Evolutionary conservation across 2,113 vertebrate genomes (phyloP).

Genomic region (Microtus ochrogaster): DNA sequence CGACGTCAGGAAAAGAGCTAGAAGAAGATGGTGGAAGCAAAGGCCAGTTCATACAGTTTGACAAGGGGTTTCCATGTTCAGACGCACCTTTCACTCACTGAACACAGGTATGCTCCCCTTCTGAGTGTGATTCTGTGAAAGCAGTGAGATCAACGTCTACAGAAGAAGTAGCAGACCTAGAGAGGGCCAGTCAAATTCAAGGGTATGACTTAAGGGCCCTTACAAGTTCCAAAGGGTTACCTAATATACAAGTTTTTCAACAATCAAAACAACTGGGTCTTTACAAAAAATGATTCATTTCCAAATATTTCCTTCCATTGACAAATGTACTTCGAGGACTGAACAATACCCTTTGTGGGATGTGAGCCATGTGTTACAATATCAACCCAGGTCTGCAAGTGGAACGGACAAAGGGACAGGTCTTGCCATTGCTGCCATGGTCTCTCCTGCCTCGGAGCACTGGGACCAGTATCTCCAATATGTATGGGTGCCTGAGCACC

Average conservation of each 20-base stretch:
- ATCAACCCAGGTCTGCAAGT: not conserved
- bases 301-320: not conserved
- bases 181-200: too few relatives aligned
- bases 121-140: not conserved
- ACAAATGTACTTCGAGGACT: not conserved
- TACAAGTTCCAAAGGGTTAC: not conserved
- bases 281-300: not conserved
- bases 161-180: not conserved
- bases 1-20: not conserved
- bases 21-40: too few relatives aligned
- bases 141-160: not conserved
- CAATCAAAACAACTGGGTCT: constrained; percentile 2
- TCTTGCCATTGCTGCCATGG: rapidly evolving
- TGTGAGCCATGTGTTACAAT: not conserved
- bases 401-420: rapidly evolving
- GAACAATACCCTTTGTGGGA: not conserved
- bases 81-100: not conserved
- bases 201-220: not conserved
- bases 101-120: not conserved
- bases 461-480: not conserved
- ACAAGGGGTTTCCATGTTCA: not conserved
- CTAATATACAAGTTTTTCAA: not conserved
- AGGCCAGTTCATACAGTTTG: not conserved
- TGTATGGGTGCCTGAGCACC: rapidly evolving
- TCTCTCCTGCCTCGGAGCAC: not conserved